Evolutionary conservation across 1,140 invertebrate genomes (phyloP).

Genomic region (Drosophila kikkawai): DNA sequence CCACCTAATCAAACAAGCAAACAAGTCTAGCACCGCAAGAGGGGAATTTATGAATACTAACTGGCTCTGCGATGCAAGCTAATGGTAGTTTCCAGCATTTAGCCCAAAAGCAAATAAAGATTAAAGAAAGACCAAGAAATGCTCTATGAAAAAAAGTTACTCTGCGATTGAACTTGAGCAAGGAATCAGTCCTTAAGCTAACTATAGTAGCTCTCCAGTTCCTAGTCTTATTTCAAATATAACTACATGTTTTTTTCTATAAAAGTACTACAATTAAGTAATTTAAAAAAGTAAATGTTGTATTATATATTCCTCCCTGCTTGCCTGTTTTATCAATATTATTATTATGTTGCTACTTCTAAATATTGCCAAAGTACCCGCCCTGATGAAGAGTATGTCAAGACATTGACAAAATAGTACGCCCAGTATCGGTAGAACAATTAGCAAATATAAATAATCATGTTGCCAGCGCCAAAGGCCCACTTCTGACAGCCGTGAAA

Average conservation of each 20-base stretch:
- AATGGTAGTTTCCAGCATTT: conserved; percentile 17
- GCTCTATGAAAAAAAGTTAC: not conserved
- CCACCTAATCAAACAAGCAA: conserved; percentile 23
- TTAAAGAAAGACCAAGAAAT: not conserved
- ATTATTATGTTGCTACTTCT: too few species aligned
- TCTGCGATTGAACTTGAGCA: not conserved
- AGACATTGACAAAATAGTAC: conserved; percentile 4
- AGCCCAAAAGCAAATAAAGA: conserved; percentile 18
- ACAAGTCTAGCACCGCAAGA: conserved; percentile 6
- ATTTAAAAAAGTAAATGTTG: not conserved
- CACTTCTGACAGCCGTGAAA: conserved; percentile 43
- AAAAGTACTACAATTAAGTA: too few species aligned
- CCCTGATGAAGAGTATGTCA: not conserved
- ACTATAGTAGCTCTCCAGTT: too few species aligned
- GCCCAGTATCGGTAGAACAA: conserved; percentile 12
- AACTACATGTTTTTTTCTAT: too few species aligned
- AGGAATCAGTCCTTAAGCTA: not conserved
- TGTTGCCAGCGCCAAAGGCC: conserved; percentile 18
- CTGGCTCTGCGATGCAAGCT: not conserved
- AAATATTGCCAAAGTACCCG: not conserved
- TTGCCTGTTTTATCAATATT: not conserved
- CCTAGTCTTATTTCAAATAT: too few species aligned
- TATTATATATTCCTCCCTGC: not conserved
- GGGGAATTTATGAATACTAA: conserved; percentile 17
- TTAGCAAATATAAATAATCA: conserved; percentile 42